Percentiles rank a stretch among this genome's conserved stretches.
These are phyloP conservation scores for Cerastis rubricosa DNA, from an alignment of 2,888 invertebrate species.

Conservation along the genomic window DNA sequence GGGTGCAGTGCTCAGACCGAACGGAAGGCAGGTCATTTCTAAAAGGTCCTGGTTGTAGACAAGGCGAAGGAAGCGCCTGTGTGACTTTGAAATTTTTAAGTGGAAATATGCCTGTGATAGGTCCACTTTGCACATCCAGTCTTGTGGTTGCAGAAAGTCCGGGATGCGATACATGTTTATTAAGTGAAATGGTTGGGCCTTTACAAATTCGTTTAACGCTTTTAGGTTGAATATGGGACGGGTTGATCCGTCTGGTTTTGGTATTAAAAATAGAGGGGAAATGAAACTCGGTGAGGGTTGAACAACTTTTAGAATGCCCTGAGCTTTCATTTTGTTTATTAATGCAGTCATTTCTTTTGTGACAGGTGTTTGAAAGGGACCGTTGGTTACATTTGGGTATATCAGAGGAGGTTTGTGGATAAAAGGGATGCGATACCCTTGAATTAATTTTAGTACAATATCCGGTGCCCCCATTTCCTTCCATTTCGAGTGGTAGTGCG, in stretches of 20 bases:
- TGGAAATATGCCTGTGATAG: neutral
- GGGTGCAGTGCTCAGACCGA: neutral
- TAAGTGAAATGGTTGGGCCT: conserved; percentile 5
- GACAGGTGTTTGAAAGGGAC: conserved; percentile 2
- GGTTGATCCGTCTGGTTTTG: conserved; percentile 20
- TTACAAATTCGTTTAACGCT: conserved; percentile 12
- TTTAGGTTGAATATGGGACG: conserved; percentile 19
- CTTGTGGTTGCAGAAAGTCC: conserved; percentile 25
- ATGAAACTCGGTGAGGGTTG: conserved; percentile 51
- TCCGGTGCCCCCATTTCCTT: conserved; percentile 7
- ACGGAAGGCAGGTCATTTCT: conserved; percentile 3
- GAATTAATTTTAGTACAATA: conserved; percentile 6
- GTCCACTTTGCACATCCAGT: conserved; percentile 21
- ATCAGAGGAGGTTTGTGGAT: neutral
- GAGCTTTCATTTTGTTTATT: conserved; percentile 5
- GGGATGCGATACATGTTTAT: conserved; percentile 16
- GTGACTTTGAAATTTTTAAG: neutral
- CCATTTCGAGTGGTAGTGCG: conserved; percentile 1
- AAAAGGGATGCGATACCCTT: conserved; percentile 10
- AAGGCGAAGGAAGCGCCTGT: conserved; percentile 1
- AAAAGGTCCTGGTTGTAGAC: neutral
- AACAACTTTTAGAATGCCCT: conserved; percentile 15
- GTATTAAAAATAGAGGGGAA: conserved; percentile 14
- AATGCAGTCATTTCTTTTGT: neutral
- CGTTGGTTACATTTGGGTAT: conserved; percentile 1